phyloP scores from a whole-genome alignment of 1,140 invertebrate genomes.

The Oscheius sp. region DNA sequence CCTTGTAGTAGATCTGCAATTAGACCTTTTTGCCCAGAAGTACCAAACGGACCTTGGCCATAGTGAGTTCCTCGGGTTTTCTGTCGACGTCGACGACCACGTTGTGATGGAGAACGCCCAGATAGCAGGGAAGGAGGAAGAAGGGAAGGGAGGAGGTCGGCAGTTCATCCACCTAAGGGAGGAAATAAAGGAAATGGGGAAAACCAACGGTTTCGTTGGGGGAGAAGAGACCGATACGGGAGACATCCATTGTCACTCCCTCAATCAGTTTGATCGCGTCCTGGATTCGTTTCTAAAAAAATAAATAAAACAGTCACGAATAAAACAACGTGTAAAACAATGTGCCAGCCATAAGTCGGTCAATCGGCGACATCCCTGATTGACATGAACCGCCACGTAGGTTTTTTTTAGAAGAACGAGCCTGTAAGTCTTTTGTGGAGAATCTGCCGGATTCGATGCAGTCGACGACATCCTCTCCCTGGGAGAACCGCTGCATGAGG shows the following conservation, averaged over 20 bases:
- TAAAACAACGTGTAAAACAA: too few species aligned
- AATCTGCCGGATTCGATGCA: not conserved
- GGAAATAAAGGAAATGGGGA: not conserved
- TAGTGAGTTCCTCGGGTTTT: constrained; percentile 22
- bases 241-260: constrained; percentile 5
- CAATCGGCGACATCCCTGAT: too few species aligned
- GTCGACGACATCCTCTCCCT: not conserved
- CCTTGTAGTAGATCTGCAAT: constrained; percentile 28
- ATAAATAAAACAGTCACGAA: too few species aligned
- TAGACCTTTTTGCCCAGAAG: too few species aligned
- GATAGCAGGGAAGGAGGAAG: constrained; percentile 28
- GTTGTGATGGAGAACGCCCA: constrained; percentile 27
- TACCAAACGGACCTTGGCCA: constrained; percentile 22
- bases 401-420: not conserved
- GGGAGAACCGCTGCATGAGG: not conserved
- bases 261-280: not conserved
- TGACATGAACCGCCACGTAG: too few species aligned
- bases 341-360: too few species aligned
- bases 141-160: constrained; percentile 25
- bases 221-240: constrained; percentile 14
- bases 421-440: not conserved
- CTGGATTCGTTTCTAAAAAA: not conserved
- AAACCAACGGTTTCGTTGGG: constrained; percentile 25
- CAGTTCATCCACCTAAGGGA: constrained; percentile 23
- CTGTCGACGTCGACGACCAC: constrained; percentile 9